A percentile compares a stretch with the other conserved stretches of the same genome.
These are phyloP conservation scores for Diarsia brunnea DNA, from an alignment of 2,888 invertebrate genomes.

Conservation along the genomic window DNA sequence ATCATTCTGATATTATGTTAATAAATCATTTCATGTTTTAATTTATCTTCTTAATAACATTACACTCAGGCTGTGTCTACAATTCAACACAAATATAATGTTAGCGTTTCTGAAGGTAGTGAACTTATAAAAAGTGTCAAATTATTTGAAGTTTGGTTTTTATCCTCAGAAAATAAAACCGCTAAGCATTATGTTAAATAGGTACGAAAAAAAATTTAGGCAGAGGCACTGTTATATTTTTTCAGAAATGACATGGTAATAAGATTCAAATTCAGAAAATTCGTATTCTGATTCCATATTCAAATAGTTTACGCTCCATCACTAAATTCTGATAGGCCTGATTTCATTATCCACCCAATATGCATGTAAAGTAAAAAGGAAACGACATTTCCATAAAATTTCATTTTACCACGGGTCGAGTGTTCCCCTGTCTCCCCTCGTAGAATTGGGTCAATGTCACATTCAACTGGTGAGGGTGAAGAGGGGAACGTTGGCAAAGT, in stretches of 20 bases:
- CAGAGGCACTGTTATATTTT: background rate
- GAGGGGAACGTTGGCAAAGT: slow-evolving; percentile 65
- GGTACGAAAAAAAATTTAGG: background rate
- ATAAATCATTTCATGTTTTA: background rate
- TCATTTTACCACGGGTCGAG: slow-evolving; percentile 66
- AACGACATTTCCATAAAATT: slow-evolving; percentile 72
- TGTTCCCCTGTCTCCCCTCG: slow-evolving; percentile 50
- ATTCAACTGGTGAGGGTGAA: slow-evolving; percentile 79
- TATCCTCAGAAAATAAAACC: background rate
- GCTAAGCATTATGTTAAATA: background rate
- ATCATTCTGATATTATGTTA: too few relatives aligned
- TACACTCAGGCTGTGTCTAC: background rate
- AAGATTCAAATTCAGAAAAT: slow-evolving; percentile 17
- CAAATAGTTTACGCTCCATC: slow-evolving; percentile 52
- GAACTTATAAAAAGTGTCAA: background rate
- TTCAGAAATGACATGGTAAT: background rate
- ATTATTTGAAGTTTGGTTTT: background rate
- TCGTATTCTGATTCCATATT: slow-evolving; percentile 47
- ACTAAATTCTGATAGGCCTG: slow-evolving; percentile 48
- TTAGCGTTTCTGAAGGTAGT: background rate
- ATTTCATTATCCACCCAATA: slow-evolving; percentile 69
- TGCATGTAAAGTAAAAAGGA: slow-evolving; percentile 72
- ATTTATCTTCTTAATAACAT: background rate
- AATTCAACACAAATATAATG: background rate
- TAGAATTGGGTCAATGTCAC: slow-evolving; percentile 82